Evolutionary conservation across 2,113 vertebrate genomes (phyloP).

Genomic region (Sorex araneus): DNA sequence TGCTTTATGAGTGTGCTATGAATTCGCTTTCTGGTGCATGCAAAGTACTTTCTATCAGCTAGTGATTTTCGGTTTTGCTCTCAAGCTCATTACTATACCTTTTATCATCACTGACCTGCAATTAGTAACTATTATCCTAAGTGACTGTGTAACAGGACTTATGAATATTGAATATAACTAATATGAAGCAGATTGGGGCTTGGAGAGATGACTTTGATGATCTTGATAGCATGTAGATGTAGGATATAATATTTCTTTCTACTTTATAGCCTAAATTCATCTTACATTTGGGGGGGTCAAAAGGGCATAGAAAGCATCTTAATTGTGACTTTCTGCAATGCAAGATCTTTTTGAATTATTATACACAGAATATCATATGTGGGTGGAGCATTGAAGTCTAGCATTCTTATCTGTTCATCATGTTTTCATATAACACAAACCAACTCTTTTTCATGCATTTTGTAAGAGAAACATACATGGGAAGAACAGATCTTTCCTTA

Average conservation of each 20-base stretch:
- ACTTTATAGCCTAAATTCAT: constrained; percentile 26
- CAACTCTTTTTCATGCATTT: background rate
- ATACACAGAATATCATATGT: background rate
- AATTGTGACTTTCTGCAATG: constrained; percentile 26
- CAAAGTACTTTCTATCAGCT: constrained; percentile 77
- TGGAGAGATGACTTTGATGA: background rate
- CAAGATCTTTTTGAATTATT: constrained; percentile 55
- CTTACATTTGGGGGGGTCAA: background rate
- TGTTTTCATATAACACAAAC: background rate
- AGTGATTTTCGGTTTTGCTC: constrained; percentile 72
- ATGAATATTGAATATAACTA: background rate
- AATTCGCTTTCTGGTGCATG: constrained; percentile 72
- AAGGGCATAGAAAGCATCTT: constrained; percentile 4
- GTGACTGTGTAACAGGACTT: background rate
- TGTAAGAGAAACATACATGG: background rate
- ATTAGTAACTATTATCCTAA: constrained; percentile 42
- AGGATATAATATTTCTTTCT: constrained; percentile 30
- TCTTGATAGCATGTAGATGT: background rate
- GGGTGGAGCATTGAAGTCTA: background rate
- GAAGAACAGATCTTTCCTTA: background rate
- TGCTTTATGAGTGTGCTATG: constrained; percentile 67
- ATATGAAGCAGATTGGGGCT: background rate
- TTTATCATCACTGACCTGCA: constrained; percentile 67
- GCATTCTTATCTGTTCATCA: constrained; percentile 1
- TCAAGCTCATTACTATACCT: constrained; percentile 67